Evolutionary conservation across 2,888 invertebrate genomes (phyloP), one percentile per base, ranked within the genome.

Genomic region (Muschampia plurimacula): DNA sequence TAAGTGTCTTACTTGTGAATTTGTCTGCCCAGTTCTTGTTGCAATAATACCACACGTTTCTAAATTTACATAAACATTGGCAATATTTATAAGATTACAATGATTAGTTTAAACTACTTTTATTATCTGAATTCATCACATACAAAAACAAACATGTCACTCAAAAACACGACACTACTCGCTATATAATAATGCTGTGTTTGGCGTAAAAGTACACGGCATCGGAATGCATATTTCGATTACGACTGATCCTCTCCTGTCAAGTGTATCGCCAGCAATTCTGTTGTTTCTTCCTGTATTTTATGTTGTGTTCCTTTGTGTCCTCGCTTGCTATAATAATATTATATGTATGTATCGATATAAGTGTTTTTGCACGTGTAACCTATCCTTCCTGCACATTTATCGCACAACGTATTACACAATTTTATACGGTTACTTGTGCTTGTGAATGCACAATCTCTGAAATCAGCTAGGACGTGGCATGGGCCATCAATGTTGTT

Each of bases 401-500:
- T 87, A 86, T 85, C 85, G 91, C 92, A 92, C 91, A 89, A 84
- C 79, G 86, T 84, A 88, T 89, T 89, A 88, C 83, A 88, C 87
- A 83, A 85, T 88, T 88, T 85, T 86, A 86, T 86, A 87, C 87
- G 86, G 87, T 84, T 85, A 86, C 89, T 88, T 85, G 93, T 93
- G 93, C 92, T 91, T 92, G 91, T 89, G 88, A 88, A 90, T 90
- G 92, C 92, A 93, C 92, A 90, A 83, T 89, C 85, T 92, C 89
- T 85, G 85, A 84, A 84, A 85, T 84, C 83, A 77, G 85, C 83
- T 83, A 89, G 87, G 87, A 87, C 84, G 87, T 90, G 93, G 91
- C 90, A 92, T 93, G 92, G 86, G 92, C 92, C 92, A 89, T 92
- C 83, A 82, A 84, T 93, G 93, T 94, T 92, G 93, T 94, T 89